These are phyloP conservation scores for Beroe ovata DNA, from an alignment of 37 sponge, comb jelly and placozoan species.

Conservation along the genomic window DNA sequence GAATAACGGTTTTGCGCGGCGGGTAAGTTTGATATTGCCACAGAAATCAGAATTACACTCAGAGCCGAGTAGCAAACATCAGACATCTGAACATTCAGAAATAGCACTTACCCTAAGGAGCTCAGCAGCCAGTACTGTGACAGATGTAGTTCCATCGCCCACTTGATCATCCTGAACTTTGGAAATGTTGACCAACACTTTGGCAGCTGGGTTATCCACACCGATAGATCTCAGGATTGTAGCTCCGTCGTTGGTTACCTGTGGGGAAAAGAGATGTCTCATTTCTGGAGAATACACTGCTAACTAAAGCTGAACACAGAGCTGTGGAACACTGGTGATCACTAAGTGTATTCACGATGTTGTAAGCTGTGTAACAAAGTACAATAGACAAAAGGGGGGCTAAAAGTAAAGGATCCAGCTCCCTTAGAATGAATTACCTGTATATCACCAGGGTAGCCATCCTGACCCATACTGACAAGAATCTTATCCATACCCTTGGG, in stretches of 20 bases:
- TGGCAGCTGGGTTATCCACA: constrained; percentile 97
- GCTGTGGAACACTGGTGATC: no score
- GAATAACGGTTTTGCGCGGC: constrained; percentile 33
- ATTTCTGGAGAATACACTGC: no score
- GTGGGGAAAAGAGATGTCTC: no score
- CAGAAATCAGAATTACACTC: no score
- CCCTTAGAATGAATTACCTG: no score
- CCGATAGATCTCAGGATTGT: constrained; percentile 94
- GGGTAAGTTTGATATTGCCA: no score
- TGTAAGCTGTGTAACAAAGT: no score
- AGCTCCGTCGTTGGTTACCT: constrained; percentile 97
- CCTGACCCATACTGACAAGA: constrained; percentile 59
- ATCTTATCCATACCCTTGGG: constrained; percentile 95
- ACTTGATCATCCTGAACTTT: constrained; percentile 98
- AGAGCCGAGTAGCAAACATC: no score
- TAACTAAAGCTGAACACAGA: no score
- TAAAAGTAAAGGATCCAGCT: no score
- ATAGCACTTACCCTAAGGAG: constrained; percentile 78
- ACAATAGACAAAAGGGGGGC: no score
- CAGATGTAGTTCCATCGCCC: constrained; percentile 98
- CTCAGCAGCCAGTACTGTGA: constrained; percentile 94
- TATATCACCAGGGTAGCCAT: constrained; percentile 60
- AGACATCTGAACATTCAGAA: neutral
- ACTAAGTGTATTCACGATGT: no score
- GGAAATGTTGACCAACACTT: constrained; percentile 93